These are phyloP conservation scores for Irena cyanogastra DNA, from an alignment of 2,113 vertebrate species.

Conservation along the genomic window DNA sequence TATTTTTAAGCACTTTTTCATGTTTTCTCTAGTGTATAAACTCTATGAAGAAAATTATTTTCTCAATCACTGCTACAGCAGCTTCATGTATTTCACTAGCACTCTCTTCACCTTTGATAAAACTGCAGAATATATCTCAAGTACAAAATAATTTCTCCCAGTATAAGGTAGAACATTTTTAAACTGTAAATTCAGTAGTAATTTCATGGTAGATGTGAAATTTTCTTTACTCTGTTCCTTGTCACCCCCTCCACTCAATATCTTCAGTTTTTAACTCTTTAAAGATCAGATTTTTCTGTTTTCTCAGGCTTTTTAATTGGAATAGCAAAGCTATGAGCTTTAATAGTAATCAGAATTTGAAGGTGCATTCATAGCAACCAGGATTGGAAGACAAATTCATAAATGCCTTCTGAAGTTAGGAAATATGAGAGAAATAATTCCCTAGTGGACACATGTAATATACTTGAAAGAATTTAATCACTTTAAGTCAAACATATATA, in stretches of 20 bases:
- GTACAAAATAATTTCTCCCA: not conserved
- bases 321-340: not conserved
- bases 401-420: not conserved
- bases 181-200: not conserved
- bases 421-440: not conserved
- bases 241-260: not conserved
- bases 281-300: not conserved
- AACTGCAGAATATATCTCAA: not conserved
- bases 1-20: not conserved
- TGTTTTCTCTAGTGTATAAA: not conserved
- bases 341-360: not conserved
- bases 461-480: not conserved
- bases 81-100: not conserved
- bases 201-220: constrained; percentile 24
- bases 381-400: not conserved
- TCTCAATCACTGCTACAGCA: not conserved
- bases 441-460: not conserved
- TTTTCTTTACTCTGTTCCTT: not conserved
- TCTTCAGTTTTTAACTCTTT: not conserved
- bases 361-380: not conserved
- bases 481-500: not conserved
- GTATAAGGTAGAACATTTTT: not conserved
- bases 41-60: not conserved
- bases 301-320: not conserved
- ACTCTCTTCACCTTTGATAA: not conserved